Percentiles rank a stretch among this genome's conserved stretches.
Conservation (phyloP, 2,113 vertebrate species). For the Parus major region DNA sequence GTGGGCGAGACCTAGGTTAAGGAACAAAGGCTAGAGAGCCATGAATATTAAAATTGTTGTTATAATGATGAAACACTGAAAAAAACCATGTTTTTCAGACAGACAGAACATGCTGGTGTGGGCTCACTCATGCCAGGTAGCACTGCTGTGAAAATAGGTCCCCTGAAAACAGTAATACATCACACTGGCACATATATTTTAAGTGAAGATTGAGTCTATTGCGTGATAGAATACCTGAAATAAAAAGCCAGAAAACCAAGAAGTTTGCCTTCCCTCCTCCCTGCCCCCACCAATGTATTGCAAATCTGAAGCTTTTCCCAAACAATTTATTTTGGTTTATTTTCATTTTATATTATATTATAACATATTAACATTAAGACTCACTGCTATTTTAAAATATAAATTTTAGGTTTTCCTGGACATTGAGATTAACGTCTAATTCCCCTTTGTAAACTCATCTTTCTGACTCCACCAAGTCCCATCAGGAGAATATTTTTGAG, state of each 20-base stretch:
- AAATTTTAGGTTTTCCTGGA: neutral
- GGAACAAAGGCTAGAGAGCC: neutral
- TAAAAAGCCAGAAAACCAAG: neutral
- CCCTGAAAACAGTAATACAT: neutral
- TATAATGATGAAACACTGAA: neutral
- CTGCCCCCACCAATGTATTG: fast-evolving
- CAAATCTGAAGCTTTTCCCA: neutral
- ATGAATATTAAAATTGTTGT: neutral
- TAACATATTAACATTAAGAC: neutral
- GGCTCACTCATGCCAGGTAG: neutral
- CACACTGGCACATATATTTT: fast-evolving
- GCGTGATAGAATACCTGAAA: neutral
- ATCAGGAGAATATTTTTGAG: neutral
- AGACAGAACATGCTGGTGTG: neutral
- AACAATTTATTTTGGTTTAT: neutral
- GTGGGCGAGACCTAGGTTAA: neutral
- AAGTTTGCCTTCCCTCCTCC: neutral
- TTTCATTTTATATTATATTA: neutral
- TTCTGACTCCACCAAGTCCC: neutral
- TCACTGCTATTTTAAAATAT: neutral
- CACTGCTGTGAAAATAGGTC: neutral
- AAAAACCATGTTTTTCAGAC: neutral
- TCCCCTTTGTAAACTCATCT: neutral
- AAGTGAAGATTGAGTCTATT: neutral
- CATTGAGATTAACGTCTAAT: neutral